These are phyloP conservation scores for Nemotelus nigrinus DNA, from an alignment of 2,888 invertebrate genomes.

Conservation along the genomic window DNA sequence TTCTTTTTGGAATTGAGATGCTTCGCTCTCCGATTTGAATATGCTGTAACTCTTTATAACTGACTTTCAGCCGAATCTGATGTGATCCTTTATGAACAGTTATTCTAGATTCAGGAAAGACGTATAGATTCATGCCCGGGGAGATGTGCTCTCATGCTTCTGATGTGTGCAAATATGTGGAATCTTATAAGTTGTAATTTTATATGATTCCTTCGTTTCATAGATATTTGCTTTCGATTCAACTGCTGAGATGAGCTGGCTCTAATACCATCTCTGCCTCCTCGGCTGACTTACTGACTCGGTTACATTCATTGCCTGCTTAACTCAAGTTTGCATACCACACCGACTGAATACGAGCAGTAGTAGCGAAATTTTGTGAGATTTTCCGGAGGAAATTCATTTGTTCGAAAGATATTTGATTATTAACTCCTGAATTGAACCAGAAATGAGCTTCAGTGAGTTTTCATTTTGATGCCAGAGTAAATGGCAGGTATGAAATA, in stretches of 20 bases:
- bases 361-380: not conserved
- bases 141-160: conserved; percentile 33
- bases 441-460: conserved; percentile 45
- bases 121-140: too few species aligned
- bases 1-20: not conserved
- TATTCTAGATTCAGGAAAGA: too few species aligned
- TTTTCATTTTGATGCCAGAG: conserved; percentile 39
- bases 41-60: conserved; percentile 25
- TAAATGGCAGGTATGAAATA: not conserved
- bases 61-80: not conserved
- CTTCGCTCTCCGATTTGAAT: conserved; percentile 26
- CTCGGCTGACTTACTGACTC: conserved; percentile 18
- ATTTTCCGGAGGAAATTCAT: conserved; percentile 26
- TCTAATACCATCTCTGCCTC: not conserved
- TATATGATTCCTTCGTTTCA: conserved; percentile 35
- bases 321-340: not conserved
- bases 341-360: conserved; percentile 27
- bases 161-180: conserved; percentile 48
- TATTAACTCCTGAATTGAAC: conserved; percentile 47
- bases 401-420: conserved; percentile 46
- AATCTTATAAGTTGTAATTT: conserved; percentile 43
- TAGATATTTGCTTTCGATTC: conserved; percentile 31
- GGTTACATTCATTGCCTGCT: not conserved
- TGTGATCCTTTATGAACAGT: too few species aligned
- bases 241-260: not conserved